phyloP scores from a whole-genome alignment of 2,797 vertebrate genomes.

The Mycteria americana region DNA sequence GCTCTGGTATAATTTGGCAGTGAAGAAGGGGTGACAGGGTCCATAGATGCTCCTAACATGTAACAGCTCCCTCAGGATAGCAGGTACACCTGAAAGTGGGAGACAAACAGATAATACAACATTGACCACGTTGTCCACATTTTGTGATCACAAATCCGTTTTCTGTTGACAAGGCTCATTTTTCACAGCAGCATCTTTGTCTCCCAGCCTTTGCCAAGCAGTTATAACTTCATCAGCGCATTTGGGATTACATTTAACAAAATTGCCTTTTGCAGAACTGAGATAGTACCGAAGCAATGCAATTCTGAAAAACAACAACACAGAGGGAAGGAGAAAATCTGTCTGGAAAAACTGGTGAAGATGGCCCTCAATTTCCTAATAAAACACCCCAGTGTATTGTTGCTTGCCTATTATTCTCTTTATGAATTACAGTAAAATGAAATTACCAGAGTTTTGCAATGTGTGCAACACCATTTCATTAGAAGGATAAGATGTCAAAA shows the following conservation, averaged over 20 bases:
- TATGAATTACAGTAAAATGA: conserved; percentile 34
- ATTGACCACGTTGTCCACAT: not conserved
- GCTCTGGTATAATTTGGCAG: conserved; percentile 21
- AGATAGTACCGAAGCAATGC: conserved; percentile 37
- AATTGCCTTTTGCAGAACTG: conserved; percentile 68
- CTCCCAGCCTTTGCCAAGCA: conserved; percentile 65
- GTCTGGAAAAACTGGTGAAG: conserved; percentile 24
- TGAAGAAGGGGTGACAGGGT: conserved; percentile 34
- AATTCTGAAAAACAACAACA: conserved; percentile 48
- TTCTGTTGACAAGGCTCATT: conserved; percentile 73
- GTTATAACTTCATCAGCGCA: conserved; percentile 76
- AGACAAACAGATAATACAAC: conserved; percentile 11
- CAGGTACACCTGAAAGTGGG: conserved; percentile 17
- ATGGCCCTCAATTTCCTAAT: conserved; percentile 57
- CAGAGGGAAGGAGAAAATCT: conserved; percentile 16
- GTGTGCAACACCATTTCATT: conserved; percentile 11
- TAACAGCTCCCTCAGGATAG: conserved; percentile 4
- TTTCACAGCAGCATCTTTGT: conserved; percentile 65
- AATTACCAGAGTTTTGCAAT: conserved; percentile 45
- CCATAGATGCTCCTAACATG: conserved; percentile 38
- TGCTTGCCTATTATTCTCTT: conserved; percentile 39
- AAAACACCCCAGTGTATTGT: conserved; percentile 31
- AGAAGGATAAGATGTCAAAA: conserved; percentile 8
- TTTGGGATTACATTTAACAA: conserved; percentile 69
- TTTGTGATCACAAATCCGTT: conserved; percentile 72